These are phyloP conservation scores for Clarias platycephalus DNA, from an alignment of 2,797 vertebrate species.

Conservation along the genomic window DNA sequence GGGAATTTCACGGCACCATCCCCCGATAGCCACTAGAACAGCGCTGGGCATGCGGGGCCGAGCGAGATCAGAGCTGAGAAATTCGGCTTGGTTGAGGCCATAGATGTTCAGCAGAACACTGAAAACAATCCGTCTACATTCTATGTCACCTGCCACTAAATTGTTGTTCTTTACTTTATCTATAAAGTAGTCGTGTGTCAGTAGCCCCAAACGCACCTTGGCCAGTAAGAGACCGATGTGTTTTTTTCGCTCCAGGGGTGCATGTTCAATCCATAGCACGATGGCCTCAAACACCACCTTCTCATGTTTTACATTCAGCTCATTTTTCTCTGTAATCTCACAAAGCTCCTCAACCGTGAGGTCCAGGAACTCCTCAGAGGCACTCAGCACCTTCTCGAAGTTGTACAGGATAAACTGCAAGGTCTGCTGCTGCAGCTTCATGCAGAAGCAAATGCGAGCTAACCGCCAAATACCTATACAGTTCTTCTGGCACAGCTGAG, in stretches of 20 bases:
- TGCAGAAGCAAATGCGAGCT: not conserved
- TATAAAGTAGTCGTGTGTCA: not conserved
- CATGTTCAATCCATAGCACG: too few species aligned
- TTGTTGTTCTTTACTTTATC: too few species aligned
- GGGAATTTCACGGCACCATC: constrained; percentile 71
- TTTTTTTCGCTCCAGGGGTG: too few species aligned
- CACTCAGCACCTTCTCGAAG: not conserved
- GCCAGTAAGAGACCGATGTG: too few species aligned
- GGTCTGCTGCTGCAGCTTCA: not conserved
- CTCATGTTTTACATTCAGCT: too few species aligned
- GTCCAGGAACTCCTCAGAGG: not conserved
- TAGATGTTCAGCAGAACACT: too few species aligned
- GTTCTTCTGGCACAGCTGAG: not conserved
- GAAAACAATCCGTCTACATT: too few species aligned
- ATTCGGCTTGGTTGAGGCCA: too few species aligned
- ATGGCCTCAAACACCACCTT: too few species aligned
- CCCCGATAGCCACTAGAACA: constrained; percentile 77
- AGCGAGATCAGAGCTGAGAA: too few species aligned
- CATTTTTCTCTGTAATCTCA: not conserved
- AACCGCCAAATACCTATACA: not conserved
- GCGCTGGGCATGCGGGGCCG: too few species aligned
- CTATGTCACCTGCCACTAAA: too few species aligned
- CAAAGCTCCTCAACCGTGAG: not conserved
- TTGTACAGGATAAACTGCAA: not conserved
- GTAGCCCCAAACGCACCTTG: not conserved